phyloP scores from a whole-genome alignment of 2,797 vertebrate species.

The Xyrichtys novacula region DNA sequence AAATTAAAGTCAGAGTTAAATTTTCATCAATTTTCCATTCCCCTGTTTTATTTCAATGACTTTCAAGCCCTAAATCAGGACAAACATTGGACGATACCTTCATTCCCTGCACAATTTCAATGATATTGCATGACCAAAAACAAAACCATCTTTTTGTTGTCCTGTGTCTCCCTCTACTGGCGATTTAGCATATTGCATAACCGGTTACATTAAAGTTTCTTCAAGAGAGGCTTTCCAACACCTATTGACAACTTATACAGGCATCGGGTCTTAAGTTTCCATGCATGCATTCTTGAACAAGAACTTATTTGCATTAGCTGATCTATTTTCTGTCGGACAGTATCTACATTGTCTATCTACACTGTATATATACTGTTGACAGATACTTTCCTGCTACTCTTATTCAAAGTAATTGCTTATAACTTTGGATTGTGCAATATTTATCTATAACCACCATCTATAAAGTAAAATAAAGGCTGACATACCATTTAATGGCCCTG shows the following conservation, averaged over 20 bases:
- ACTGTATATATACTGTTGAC: no score
- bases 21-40: no score
- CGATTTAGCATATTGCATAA: neutral
- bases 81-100: no score
- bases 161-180: conserved; percentile 61
- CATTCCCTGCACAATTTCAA: no score
- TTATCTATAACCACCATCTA: no score
- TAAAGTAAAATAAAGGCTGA: no score
- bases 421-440: no score
- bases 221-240: neutral
- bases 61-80: no score
- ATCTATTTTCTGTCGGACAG: neutral
- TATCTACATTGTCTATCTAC: neutral
- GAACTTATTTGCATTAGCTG: neutral
- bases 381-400: no score
- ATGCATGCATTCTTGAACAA: neutral
- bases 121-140: neutral
- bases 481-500: neutral
- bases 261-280: neutral
- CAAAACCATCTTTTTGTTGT: neutral
- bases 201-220: neutral
- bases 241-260: neutral
- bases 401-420: no score
- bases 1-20: no score
- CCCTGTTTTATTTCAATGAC: no score